phyloP scores from a whole-genome alignment of 2,113 vertebrate species.

The Elachura formosa region DNA sequence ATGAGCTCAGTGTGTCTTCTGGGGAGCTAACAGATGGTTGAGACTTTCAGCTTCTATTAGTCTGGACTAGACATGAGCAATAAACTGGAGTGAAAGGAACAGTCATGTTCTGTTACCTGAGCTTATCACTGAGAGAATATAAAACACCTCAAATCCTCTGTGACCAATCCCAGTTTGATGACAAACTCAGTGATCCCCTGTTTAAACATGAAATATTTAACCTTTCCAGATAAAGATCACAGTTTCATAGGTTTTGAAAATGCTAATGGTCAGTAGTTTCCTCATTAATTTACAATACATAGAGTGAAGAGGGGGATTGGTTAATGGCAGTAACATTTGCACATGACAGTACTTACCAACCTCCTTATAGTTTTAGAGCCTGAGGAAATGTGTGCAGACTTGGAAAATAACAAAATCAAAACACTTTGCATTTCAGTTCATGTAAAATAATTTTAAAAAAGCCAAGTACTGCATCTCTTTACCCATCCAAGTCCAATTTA shows the following conservation, averaged over 20 bases:
- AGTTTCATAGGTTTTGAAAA: neutral
- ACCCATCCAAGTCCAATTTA: neutral
- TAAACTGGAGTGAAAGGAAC: neutral
- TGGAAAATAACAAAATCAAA: neutral
- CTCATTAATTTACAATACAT: neutral
- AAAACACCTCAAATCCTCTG: neutral
- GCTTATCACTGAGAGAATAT: neutral
- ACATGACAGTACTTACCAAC: neutral
- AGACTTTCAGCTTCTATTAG: neutral
- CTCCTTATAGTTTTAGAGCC: neutral
- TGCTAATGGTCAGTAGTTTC: neutral
- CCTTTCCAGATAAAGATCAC: neutral
- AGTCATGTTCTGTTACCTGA: neutral
- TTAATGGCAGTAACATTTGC: neutral
- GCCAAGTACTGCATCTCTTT: neutral
- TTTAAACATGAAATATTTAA: neutral
- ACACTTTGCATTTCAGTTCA: neutral
- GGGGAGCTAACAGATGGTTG: neutral
- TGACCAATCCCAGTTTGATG: neutral
- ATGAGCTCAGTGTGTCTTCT: neutral
- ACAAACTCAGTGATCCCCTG: neutral
- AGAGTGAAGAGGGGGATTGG: neutral
- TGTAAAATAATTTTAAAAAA: neutral
- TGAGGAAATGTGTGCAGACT: neutral
- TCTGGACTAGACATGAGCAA: neutral